A percentile compares a stretch with the other conserved stretches of the same genome.
Evolutionary conservation across 2,888 invertebrate genomes (phyloP).

Genomic region (Eilema sororculum): DNA sequence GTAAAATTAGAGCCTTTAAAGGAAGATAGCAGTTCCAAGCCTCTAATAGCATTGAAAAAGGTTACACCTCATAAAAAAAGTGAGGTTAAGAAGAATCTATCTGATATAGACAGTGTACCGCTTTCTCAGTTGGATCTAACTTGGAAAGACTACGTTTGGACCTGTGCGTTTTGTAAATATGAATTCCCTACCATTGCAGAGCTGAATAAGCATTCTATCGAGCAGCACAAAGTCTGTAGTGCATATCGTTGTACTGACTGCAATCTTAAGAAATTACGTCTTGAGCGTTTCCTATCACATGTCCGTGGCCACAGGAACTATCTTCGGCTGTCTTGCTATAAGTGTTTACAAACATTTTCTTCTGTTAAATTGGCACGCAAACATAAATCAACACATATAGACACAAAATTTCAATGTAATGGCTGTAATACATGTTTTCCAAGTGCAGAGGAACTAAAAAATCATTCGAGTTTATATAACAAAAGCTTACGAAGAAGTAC

Average conservation of each 20-base stretch:
- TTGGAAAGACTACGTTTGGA: constrained; percentile 75
- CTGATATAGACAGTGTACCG: constrained; percentile 52
- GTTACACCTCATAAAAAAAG: not conserved
- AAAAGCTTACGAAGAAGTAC: constrained; percentile 61
- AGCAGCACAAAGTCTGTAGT: constrained; percentile 87
- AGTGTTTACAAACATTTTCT: constrained; percentile 62
- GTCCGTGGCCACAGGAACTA: constrained; percentile 87
- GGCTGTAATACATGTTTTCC: constrained; percentile 69
- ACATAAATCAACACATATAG: constrained; percentile 58
- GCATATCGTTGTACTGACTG: constrained; percentile 90
- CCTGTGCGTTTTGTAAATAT: constrained; percentile 69
- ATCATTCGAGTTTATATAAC: constrained; percentile 60
- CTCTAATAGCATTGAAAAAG: not conserved
- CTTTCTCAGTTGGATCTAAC: constrained; percentile 64
- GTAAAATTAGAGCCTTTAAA: constrained; percentile 40
- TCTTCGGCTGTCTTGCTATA: constrained; percentile 80
- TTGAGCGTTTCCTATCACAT: constrained; percentile 79
- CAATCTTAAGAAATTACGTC: constrained; percentile 62
- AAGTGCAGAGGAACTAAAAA: constrained; percentile 55
- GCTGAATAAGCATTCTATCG: constrained; percentile 86
- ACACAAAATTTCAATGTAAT: constrained; percentile 57
- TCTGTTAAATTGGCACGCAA: constrained; percentile 47
- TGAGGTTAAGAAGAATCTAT: constrained; percentile 19
- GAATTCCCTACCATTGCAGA: constrained; percentile 66
- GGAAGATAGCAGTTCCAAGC: not conserved